These are phyloP conservation scores for Nerophis ophidion DNA, from an alignment of 2,113 vertebrate genomes.

Conservation along the genomic window DNA sequence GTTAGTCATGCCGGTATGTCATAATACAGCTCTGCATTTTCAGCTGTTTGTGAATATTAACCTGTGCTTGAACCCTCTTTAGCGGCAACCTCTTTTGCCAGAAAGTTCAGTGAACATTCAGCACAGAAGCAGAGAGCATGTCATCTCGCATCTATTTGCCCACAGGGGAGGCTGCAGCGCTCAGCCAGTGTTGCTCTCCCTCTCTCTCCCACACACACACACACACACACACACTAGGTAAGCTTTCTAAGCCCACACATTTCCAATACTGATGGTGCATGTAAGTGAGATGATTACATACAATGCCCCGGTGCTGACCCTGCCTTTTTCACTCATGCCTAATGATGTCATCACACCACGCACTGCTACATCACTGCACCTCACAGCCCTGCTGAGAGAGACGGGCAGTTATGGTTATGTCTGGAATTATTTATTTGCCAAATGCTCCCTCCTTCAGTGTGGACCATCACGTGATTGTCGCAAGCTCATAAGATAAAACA, in stretches of 20 bases:
- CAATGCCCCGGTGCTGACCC: constrained; percentile 61
- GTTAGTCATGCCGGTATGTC: constrained; percentile 85
- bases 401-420: background rate
- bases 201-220: constrained; percentile 16
- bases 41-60: constrained; percentile 94
- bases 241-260: constrained; percentile 55
- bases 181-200: constrained; percentile 33
- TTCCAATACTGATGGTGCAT: constrained; percentile 62
- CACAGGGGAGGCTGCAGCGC: constrained; percentile 82
- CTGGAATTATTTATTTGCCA: background rate
- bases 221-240: constrained; percentile 41
- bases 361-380: constrained; percentile 42
- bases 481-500: background rate
- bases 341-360: constrained; percentile 74
- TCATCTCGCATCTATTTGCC: constrained; percentile 91
- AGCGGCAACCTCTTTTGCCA: constrained; percentile 86
- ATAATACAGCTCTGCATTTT: constrained; percentile 88
- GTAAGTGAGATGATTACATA: constrained; percentile 75
- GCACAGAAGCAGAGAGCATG: constrained; percentile 84
- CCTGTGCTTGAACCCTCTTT: constrained; percentile 96
- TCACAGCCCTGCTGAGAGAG: constrained; percentile 5
- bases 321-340: constrained; percentile 71
- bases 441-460: background rate
- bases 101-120: constrained; percentile 92
- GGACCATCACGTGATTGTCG: background rate